Percentiles rank a stretch among this genome's conserved stretches.
phyloP scores from a whole-genome alignment of 2,888 invertebrate species.

The Heliconius aoede region DNA sequence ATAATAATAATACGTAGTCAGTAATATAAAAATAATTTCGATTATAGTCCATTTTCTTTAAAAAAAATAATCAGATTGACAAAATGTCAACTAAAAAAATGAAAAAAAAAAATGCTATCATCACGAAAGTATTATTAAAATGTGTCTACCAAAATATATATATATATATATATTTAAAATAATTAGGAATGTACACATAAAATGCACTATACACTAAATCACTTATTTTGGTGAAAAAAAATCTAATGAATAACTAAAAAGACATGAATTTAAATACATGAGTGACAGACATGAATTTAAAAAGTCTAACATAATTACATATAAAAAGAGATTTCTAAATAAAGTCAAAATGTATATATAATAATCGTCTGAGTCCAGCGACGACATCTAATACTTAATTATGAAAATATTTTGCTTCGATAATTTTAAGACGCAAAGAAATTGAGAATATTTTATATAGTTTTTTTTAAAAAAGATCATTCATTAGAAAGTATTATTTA shows the following conservation, averaged over 20 bases:
- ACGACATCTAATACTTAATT: conserved; percentile 3
- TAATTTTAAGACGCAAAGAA: not conserved
- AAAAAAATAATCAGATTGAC: conserved; percentile 1
- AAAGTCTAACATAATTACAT: not conserved
- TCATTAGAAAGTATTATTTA: conserved; percentile 1
- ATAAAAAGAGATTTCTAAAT: conserved; percentile 4
- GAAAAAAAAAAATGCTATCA: conserved; percentile 32
- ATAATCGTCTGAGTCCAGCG: not conserved
- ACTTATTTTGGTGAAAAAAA: not conserved
- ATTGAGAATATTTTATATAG: conserved; percentile 14
- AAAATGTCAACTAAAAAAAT: not conserved
- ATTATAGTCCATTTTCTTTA: not conserved
- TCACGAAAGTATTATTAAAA: conserved; percentile 12
- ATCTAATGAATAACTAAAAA: conserved; percentile 13
- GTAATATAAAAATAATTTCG: not conserved
- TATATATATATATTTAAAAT: conserved; percentile 4
- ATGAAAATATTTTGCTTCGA: conserved; percentile 4
- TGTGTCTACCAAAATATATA: conserved; percentile 20
- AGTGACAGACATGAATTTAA: too few species aligned
- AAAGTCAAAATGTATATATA: not conserved
- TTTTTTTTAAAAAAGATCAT: not conserved
- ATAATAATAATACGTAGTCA: conserved; percentile 15
- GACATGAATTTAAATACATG: not conserved
- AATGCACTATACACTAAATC: conserved; percentile 59
- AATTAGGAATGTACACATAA: conserved; percentile 68